Conservation (phyloP, 2,888 invertebrate genomes). For the Philaethria dido region DNA sequence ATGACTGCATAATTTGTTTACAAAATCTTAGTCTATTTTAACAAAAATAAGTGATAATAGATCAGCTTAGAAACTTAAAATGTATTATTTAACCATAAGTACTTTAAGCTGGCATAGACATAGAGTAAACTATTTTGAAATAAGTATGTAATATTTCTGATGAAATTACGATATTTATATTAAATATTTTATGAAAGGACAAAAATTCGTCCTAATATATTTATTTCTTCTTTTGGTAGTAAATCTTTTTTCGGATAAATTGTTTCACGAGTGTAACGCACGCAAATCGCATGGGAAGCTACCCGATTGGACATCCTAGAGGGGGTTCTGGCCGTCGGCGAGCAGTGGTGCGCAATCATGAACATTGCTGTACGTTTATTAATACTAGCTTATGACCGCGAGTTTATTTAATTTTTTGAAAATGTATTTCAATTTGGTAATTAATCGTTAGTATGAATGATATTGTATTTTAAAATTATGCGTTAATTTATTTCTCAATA, state of each 20-base stretch:
- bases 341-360: conserved; percentile 38
- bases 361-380: conserved; percentile 32
- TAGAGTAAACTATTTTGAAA: no score
- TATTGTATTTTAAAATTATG: background rate
- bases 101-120: background rate
- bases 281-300: conserved; percentile 44
- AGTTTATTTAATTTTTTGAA: conserved; percentile 24
- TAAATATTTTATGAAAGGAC: background rate
- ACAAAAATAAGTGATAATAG: no score
- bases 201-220: conserved; percentile 13
- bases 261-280: conserved; percentile 37
- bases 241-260: conserved; percentile 38
- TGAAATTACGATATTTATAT: no score
- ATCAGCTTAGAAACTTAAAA: background rate
- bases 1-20: conserved; percentile 30
- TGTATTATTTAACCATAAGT: background rate
- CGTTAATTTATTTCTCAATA: background rate
- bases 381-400: conserved; percentile 27
- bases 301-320: conserved; percentile 45
- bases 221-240: conserved; percentile 20
- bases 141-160: no score
- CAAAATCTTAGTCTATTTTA: background rate
- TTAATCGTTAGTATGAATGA: background rate
- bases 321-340: conserved; percentile 36
- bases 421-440: background rate